phyloP scores from a whole-genome alignment of 2,113 vertebrate genomes.

The Colinus virginianus region DNA sequence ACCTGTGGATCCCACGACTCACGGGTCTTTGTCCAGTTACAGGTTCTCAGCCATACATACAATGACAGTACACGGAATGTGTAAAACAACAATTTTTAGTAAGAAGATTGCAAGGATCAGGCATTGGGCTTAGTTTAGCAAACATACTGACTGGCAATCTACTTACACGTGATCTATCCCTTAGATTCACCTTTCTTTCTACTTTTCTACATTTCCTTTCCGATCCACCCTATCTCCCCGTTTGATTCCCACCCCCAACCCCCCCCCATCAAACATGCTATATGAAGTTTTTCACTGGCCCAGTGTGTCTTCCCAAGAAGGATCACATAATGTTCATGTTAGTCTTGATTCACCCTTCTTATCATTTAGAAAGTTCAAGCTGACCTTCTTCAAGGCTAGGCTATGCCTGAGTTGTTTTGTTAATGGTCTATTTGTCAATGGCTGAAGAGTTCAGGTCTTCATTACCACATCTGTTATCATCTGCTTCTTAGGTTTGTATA shows the following conservation, averaged over 20 bases:
- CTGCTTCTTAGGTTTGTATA: background rate
- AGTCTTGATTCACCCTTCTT: background rate
- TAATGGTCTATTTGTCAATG: background rate
- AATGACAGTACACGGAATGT: background rate
- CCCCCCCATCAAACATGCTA: background rate
- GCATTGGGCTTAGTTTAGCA: background rate
- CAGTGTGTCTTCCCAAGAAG: background rate
- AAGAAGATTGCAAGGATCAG: background rate
- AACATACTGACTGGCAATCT: background rate
- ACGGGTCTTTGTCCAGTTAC: background rate
- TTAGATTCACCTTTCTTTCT: background rate
- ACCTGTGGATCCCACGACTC: background rate
- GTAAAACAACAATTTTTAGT: background rate
- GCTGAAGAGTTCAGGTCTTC: background rate
- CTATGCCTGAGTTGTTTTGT: background rate
- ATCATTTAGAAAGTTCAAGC: background rate
- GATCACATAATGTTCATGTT: background rate
- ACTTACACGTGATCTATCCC: accelerated
- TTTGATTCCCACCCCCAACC: background rate
- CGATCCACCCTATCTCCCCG: background rate
- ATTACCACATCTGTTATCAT: background rate
- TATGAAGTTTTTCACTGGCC: background rate
- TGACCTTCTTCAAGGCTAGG: background rate
- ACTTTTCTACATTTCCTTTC: background rate
- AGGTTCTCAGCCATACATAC: background rate